A percentile compares a stretch with the other conserved stretches of the same genome.
phyloP scores from a whole-genome alignment of 2,113 vertebrate genomes.

The Heterotilapia buettikoferi region DNA sequence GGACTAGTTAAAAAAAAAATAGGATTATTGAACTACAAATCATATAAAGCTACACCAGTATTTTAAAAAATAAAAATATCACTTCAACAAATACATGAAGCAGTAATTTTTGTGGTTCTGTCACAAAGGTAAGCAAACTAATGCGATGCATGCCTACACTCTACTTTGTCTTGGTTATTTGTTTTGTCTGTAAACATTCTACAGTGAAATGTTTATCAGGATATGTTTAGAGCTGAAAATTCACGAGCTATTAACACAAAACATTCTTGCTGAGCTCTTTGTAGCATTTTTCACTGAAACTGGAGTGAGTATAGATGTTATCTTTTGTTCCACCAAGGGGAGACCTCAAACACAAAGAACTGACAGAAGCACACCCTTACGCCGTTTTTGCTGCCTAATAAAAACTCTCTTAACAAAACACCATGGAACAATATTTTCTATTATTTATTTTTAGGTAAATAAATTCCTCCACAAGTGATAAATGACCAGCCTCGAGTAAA shows the following conservation, averaged over 20 bases:
- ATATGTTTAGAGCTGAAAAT: neutral
- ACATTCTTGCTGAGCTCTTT: neutral
- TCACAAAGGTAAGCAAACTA: neutral
- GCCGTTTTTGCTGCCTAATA: neutral
- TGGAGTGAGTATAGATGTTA: neutral
- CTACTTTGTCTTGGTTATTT: neutral
- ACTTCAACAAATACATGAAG: neutral
- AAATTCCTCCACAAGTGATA: neutral
- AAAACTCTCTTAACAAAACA: neutral
- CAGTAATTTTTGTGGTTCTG: neutral
- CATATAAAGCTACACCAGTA: neutral
- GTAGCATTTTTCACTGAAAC: neutral
- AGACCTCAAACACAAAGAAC: neutral
- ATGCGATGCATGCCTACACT: neutral
- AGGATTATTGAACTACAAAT: neutral
- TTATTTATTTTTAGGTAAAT: neutral
- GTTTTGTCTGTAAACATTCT: neutral
- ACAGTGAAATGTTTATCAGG: neutral
- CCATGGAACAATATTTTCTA: neutral
- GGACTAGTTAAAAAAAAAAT: neutral
- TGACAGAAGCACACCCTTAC: neutral
- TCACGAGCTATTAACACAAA: fast-evolving
- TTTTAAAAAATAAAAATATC: neutral
- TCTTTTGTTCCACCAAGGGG: neutral
- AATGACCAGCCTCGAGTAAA: neutral